These are phyloP conservation scores for Dinocampus coccinellae DNA, from an alignment of 2,888 invertebrate species.

Conservation along the genomic window DNA sequence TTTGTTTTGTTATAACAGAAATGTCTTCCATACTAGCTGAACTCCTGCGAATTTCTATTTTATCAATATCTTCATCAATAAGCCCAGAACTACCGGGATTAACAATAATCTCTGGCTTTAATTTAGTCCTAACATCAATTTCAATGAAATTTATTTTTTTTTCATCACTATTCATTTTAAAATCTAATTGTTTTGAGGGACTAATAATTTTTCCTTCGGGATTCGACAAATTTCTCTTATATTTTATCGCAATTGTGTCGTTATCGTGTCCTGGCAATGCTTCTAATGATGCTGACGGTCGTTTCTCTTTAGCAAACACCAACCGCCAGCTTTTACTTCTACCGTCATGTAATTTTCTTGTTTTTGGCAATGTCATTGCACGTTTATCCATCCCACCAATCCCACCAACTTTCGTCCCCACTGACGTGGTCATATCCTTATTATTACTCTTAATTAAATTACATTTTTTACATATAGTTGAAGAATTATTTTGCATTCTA, in stretches of 20 bases:
- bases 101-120: slow-evolving; percentile 59
- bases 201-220: slow-evolving; percentile 58
- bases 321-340: slow-evolving; percentile 64
- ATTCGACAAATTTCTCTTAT: slow-evolving; percentile 61
- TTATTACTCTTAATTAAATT: slow-evolving; percentile 54
- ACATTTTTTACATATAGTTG: slow-evolving; percentile 59
- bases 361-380: slow-evolving; percentile 66
- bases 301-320: slow-evolving; percentile 65
- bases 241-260: slow-evolving; percentile 50
- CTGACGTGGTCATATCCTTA: slow-evolving; percentile 42
- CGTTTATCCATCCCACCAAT: slow-evolving; percentile 57
- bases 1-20: slow-evolving; percentile 65
- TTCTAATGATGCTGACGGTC: slow-evolving; percentile 64
- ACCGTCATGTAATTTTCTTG: slow-evolving; percentile 60
- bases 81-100: slow-evolving; percentile 55
- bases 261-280: slow-evolving; percentile 52
- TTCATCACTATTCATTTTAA: slow-evolving; percentile 42
- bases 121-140: slow-evolving; percentile 54
- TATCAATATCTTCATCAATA: slow-evolving; percentile 51
- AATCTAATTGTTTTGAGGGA: slow-evolving; percentile 29
- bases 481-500: slow-evolving; percentile 45
- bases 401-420: slow-evolving; percentile 44
- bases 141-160: slow-evolving; percentile 51
- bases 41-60: slow-evolving; percentile 64
- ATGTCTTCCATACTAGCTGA: slow-evolving; percentile 68